Evolutionary conservation across 2,888 invertebrate species (phyloP), one percentile per base, ranked within the genome.

Genomic region (Spisula subtruncata): DNA sequence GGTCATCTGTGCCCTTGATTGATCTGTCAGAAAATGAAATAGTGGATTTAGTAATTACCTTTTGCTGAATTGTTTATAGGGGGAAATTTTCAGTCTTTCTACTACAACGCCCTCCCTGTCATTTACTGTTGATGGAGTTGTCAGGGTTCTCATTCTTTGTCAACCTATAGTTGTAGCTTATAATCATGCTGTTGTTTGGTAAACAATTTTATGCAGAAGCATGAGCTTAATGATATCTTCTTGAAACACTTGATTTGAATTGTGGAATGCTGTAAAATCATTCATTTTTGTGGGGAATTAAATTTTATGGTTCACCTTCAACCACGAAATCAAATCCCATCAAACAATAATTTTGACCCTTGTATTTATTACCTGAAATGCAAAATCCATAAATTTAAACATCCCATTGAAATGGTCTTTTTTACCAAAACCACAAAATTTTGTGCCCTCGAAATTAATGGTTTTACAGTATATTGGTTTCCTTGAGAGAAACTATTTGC

Each of bases 1-100:
- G 86, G 89, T 89, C 89, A 89, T 89, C 83, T 56, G 46, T 25
- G 51, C 32, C 29, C 48, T 66, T 85, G 85, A 85, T 80, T 85
- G 56, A 35, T 51, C 32, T 41, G 56, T 80, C 80, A 84, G 84
- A 84, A 51, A 79, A 56, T 85, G 56, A 79, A 60, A 56, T 82
- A 80, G 16, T 18, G 48, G 46, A 79, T 89, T 82, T 75, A 32
- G 75, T 89, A 85, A 89, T 89, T 89, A 89, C 82, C 56, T 85
- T n/a, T 89, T 89, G 83, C 66, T 41, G 29, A 48, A 48, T 18
- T 88, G 75, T 82, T 89, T 82, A 85, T 85, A 71, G 66, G 56
- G 71, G 66, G 56, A 71, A 81, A 25, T 56, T 12, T 41, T 35
- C 81, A 81, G 60, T 66, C 66, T 35, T 84, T 84, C 41, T 29